phyloP scores from a whole-genome alignment of 2,113 vertebrate genomes.

The Antidorcas marsupialis region DNA sequence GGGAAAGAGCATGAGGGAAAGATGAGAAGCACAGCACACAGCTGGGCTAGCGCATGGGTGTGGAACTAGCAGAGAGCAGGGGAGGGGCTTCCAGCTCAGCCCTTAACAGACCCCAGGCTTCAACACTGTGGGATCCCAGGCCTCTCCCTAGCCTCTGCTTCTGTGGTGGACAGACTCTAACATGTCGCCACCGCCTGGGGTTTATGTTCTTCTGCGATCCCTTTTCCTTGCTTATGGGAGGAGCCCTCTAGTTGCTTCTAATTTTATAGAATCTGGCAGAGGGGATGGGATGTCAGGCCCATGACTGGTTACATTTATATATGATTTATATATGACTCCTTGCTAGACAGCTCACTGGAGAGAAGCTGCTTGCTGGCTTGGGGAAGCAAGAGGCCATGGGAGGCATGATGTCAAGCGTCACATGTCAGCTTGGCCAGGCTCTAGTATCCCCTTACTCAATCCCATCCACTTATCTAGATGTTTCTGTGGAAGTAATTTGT shows the following conservation, averaged over 20 bases:
- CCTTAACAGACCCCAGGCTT: neutral
- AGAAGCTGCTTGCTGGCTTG: neutral
- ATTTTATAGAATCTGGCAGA: neutral
- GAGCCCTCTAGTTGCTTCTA: neutral
- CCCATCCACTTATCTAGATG: neutral
- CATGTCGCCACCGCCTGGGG: neutral
- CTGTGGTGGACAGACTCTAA: neutral
- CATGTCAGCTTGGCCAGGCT: neutral
- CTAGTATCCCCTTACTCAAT: neutral
- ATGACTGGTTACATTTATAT: neutral
- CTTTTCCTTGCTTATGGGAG: neutral
- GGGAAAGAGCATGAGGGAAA: neutral
- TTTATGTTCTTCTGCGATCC: neutral
- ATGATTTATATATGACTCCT: neutral
- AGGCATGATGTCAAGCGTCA: neutral
- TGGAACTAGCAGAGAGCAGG: neutral
- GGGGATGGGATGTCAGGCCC: neutral
- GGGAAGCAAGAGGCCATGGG: neutral
- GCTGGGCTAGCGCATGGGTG: no score
- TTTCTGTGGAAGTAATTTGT: neutral
- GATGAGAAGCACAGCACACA: neutral
- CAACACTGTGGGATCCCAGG: neutral
- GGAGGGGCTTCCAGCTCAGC: neutral
- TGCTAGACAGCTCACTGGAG: neutral
- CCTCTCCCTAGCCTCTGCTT: neutral